Evolutionary conservation across 2,888 invertebrate genomes (phyloP).

Genomic region (Exocentrus adspersus): DNA sequence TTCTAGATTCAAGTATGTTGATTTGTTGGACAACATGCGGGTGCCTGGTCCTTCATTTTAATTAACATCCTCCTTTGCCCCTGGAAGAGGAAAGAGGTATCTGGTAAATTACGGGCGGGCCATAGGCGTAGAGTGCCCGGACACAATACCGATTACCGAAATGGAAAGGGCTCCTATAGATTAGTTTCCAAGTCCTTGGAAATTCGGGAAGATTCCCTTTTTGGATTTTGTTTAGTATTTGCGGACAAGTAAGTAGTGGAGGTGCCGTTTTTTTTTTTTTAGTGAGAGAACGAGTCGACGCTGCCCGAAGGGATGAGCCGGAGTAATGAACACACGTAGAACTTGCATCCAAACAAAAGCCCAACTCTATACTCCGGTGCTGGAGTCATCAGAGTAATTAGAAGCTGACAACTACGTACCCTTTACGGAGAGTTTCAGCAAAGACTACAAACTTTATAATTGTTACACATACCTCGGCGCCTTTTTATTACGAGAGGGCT

Average conservation of each 20-base stretch:
- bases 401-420: constrained; percentile 32
- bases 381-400: constrained; percentile 45
- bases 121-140: constrained; percentile 70
- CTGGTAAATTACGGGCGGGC: constrained; percentile 68
- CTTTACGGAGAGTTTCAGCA: constrained; percentile 25
- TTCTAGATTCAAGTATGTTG: constrained; percentile 37
- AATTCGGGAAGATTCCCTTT: too few relatives aligned
- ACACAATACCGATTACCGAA: too few relatives aligned
- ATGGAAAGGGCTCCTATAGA: too few relatives aligned
- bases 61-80: constrained; percentile 35
- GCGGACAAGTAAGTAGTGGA: too few relatives aligned
- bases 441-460: constrained; percentile 28
- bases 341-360: constrained; percentile 45
- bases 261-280: neutral
- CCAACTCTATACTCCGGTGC: constrained; percentile 31
- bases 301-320: constrained; percentile 6
- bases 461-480: constrained; percentile 25
- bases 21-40: constrained; percentile 39
- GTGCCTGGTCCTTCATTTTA: constrained; percentile 36
- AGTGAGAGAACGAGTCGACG: constrained; percentile 14
- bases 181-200: too few relatives aligned
- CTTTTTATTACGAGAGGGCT: constrained; percentile 17
- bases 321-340: constrained; percentile 63
- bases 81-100: constrained; percentile 66
- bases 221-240: neutral